Conservation (phyloP, 2,888 invertebrate genomes). For the Cephus rjabovi region DNA sequence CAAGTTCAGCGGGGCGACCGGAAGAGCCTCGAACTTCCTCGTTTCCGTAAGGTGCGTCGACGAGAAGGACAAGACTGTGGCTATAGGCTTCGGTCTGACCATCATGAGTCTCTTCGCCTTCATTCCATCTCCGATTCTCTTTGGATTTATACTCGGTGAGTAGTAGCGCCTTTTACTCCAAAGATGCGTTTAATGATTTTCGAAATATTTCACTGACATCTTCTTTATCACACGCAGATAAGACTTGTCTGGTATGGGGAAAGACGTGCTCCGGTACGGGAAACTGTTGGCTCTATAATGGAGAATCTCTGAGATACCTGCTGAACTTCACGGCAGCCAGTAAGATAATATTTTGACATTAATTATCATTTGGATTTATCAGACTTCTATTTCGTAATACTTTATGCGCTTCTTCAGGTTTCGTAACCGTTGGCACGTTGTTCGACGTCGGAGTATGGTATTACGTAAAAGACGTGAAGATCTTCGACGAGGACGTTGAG, state of each 20-base stretch:
- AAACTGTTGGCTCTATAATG: slow-evolving; percentile 82
- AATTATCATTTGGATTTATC: background rate
- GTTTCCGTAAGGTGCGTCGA: slow-evolving; percentile 77
- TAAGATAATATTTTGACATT: slow-evolving; percentile 40
- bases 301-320: slow-evolving; percentile 73
- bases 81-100: slow-evolving; percentile 78
- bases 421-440: slow-evolving; percentile 74
- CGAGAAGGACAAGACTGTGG: slow-evolving; percentile 78
- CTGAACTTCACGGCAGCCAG: slow-evolving; percentile 76
- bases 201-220: background rate
- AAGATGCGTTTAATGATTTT: background rate
- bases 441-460: slow-evolving; percentile 78
- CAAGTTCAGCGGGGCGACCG: slow-evolving; percentile 73
- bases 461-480: slow-evolving; percentile 76
- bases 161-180: background rate
- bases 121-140: slow-evolving; percentile 82
- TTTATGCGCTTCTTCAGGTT: slow-evolving; percentile 55
- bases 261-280: slow-evolving; percentile 78
- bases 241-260: slow-evolving; percentile 79
- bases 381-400: background rate
- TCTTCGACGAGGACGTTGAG: slow-evolving; percentile 75
- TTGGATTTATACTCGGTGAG: slow-evolving; percentile 78
- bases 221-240: slow-evolving; percentile 64
- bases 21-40: slow-evolving; percentile 73
- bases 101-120: slow-evolving; percentile 79